Base-by-base conservation (phyloP, 2,888 invertebrate species). In the Sminthurides aquaticus region DNA sequence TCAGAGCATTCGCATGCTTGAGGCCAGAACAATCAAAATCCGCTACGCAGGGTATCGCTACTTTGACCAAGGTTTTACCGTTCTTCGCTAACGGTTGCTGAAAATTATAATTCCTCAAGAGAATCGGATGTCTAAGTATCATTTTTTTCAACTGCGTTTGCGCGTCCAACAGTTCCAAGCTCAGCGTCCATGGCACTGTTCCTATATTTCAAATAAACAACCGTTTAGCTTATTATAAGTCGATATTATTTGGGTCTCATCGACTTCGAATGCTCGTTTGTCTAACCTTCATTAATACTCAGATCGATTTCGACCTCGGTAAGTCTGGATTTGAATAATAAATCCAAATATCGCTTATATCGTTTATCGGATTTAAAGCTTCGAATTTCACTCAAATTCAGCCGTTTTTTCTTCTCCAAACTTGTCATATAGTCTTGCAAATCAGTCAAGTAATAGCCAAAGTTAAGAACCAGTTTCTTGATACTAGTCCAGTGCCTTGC, bases 21-120 rank as follows among this genome's bases (percentile, higher is more conserved):
- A 63, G 63, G 20, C 48, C 49, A 11, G n/a, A 27, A 25, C 63
- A 63, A 22, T 63, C 63, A 49, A 63, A 63, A 28, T 63, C 49
- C 1, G 24, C 22, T 1, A 63, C n/a, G 28, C 63, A 63, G 2
- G 63, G 63, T 5, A 63, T 57, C 15, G 63, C 57, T 5, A 63
- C 20, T 28, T 57, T 48, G 26, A 18, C 3, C 2, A 63, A 28
- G 15, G 27, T 25, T 18, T 8, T 15, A 11, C n/a, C 3, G 49
- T 57, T 63, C 3, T 43, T 56, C 1, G 24, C 18, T 5, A 26
- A 63, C 49, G 2, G 43, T 34, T 34, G 5, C 8, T 34, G 15
- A 15, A 34, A 34, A 34, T 34, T 49, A 26, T 63, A 2, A 5
- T 8, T 8, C 49, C 25, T 52, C 1, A 63, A 49, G 5, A 49